A percentile compares a stretch with the other conserved stretches of the same genome.
Conservation (phyloP, 2,113 vertebrate genomes). For the Alouatta palliata region DNA sequence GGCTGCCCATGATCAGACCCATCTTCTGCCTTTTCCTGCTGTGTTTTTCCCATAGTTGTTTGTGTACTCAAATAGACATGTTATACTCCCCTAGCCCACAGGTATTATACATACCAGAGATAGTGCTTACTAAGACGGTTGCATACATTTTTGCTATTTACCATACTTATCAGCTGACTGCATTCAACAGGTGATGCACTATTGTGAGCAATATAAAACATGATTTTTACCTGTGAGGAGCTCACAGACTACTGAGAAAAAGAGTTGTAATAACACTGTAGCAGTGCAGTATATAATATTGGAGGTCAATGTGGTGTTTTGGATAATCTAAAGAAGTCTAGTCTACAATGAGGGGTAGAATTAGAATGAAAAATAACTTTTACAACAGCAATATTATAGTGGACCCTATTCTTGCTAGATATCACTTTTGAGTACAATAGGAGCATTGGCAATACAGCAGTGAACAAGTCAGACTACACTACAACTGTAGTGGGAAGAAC, state of each 20-base stretch:
- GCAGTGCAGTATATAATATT: not conserved
- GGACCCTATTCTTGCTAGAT: not conserved
- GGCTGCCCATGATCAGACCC: not conserved
- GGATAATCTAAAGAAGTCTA: not conserved
- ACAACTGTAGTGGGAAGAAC: not conserved
- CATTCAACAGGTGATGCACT: not conserved
- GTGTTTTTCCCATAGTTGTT: not conserved
- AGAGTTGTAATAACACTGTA: not conserved
- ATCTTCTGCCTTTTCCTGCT: not conserved
- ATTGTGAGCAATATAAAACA: not conserved
- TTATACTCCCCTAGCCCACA: rapidly evolving
- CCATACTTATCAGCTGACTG: not conserved
- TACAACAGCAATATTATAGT: not conserved
- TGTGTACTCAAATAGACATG: not conserved
- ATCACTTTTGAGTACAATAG: not conserved
- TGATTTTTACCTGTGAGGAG: not conserved
- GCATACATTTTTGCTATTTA: not conserved
- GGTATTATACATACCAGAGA: not conserved
- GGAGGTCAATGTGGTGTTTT: not conserved
- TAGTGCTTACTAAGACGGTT: not conserved
- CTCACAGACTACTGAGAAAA: not conserved
- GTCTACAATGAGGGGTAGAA: not conserved
- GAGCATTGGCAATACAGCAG: not conserved
- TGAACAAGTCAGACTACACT: not conserved
- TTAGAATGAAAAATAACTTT: not conserved